Evolutionary conservation across 2,888 invertebrate genomes (phyloP).

Genomic region (Fissipunctia ypsillon): DNA sequence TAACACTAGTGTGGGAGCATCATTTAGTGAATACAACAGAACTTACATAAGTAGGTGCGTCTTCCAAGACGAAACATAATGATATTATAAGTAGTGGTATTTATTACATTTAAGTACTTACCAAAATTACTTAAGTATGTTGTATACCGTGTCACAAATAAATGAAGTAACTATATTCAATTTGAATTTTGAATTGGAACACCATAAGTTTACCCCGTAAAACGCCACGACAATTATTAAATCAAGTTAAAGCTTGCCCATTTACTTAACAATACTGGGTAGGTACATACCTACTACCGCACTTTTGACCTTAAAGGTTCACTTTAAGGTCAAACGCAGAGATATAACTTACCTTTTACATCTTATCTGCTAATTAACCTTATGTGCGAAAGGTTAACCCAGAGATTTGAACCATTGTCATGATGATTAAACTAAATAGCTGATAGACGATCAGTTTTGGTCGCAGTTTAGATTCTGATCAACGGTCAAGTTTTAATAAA

Average conservation of each 20-base stretch:
- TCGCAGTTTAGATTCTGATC: not conserved
- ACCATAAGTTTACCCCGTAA: too few species aligned
- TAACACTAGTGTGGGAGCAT: too few species aligned
- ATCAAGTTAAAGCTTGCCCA: not conserved
- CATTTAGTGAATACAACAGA: too few species aligned
- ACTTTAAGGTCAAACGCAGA: not conserved
- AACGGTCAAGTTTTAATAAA: not conserved
- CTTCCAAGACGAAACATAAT: too few species aligned
- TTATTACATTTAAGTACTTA: too few species aligned
- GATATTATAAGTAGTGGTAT: too few species aligned
- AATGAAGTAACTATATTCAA: too few species aligned
- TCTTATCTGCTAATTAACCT: conserved; percentile 7
- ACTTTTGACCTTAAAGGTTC: not conserved
- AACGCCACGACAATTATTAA: too few species aligned
- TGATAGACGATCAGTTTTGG: not conserved
- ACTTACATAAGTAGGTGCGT: too few species aligned
- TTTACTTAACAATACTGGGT: not conserved
- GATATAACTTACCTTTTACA: not conserved
- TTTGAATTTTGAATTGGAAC: too few species aligned
- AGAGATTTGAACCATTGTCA: not conserved
- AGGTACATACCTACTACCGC: not conserved
- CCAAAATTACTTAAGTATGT: too few species aligned
- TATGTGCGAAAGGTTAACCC: not conserved
- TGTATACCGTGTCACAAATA: too few species aligned
- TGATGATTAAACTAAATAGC: not conserved